Evolutionary conservation across 2,888 invertebrate genomes (phyloP).

Genomic region (Xestia sexstrigata): DNA sequence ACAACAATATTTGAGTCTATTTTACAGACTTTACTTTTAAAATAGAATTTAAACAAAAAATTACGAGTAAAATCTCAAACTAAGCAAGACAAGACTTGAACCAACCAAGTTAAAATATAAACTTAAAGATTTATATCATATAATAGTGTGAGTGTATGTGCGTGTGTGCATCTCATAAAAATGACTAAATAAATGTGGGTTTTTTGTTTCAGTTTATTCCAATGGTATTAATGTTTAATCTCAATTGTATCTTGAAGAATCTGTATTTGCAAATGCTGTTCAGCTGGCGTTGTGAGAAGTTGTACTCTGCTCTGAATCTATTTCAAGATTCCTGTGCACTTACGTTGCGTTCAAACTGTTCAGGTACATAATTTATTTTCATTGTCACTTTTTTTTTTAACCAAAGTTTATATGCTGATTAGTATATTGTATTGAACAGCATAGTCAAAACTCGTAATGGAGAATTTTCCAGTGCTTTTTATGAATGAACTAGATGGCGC

Average conservation of each 20-base stretch:
- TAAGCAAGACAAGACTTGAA: too few relatives aligned
- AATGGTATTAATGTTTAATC: not conserved
- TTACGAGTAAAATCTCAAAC: too few relatives aligned
- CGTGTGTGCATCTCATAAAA: too few relatives aligned
- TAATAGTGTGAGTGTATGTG: too few relatives aligned
- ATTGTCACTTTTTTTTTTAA: not conserved
- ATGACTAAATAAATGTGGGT: not conserved
- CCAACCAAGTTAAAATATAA: too few relatives aligned
- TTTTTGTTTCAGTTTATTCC: slow-evolving; percentile 9
- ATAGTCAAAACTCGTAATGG: not conserved
- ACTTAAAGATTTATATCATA: too few relatives aligned
- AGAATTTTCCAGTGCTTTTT: too few relatives aligned
- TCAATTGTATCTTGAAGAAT: slow-evolving; percentile 10
- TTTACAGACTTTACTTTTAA: not conserved
- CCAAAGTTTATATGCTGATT: not conserved
- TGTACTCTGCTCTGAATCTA: not conserved
- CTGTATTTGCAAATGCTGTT: slow-evolving; percentile 25
- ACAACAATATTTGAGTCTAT: not conserved
- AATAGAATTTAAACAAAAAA: too few relatives aligned
- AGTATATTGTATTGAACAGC: not conserved
- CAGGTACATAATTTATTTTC: slow-evolving; percentile 12
- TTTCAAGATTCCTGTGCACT: slow-evolving; percentile 31
- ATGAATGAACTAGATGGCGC: too few relatives aligned
- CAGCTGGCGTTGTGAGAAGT: not conserved
- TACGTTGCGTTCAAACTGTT: slow-evolving; percentile 20